These are phyloP conservation scores for Listronotus oregonensis DNA, from an alignment of 1,140 invertebrate species.

Conservation along the genomic window DNA sequence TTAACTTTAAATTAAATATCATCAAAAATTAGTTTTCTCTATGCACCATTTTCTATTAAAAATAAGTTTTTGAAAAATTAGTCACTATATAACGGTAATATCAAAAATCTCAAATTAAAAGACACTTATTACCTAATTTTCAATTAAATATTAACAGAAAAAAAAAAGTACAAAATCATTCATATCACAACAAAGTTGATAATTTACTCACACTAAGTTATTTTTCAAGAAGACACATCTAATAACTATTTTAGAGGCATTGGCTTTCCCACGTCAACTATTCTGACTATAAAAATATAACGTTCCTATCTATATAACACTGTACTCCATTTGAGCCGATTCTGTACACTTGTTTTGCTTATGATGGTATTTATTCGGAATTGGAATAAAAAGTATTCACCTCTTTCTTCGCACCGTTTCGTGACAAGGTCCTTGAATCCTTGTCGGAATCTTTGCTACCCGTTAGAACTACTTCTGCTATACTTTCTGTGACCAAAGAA, in stretches of 20 bases:
- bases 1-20: no score
- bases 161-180: neutral
- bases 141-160: neutral
- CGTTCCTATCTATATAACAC: constrained; percentile 81
- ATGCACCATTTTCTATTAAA: no score
- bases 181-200: constrained; percentile 1
- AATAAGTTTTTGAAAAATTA: no score
- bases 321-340: constrained; percentile 71
- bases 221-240: constrained; percentile 51
- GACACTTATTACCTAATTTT: no score
- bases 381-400: constrained; percentile 85
- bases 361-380: constrained; percentile 80
- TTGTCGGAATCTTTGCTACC: constrained; percentile 66
- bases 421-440: constrained; percentile 91
- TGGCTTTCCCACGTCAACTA: constrained; percentile 71
- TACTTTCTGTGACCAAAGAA: constrained; percentile 55
- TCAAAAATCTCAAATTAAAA: no score
- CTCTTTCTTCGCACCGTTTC: constrained; percentile 83
- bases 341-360: constrained; percentile 83
- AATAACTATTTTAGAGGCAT: constrained; percentile 67
- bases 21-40: no score
- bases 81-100: no score
- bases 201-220: neutral
- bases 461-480: constrained; percentile 66
- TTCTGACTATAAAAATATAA: constrained; percentile 68